A percentile compares a stretch with the other conserved stretches of the same genome.
Conservation (phyloP, 2,797 vertebrate genomes). For the Sebastes nivosus region DNA sequence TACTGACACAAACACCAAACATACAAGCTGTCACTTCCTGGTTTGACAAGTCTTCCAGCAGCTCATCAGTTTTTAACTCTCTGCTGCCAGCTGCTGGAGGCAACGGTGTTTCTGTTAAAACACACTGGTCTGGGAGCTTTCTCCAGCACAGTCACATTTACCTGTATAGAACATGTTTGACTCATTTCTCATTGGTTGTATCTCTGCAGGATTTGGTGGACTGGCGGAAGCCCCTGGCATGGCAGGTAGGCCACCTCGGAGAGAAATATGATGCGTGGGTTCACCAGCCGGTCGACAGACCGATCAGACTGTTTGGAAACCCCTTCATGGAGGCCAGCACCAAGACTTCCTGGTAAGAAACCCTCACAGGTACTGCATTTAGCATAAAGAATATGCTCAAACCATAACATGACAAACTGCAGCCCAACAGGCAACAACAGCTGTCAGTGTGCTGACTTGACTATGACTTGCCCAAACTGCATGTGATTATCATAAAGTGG, state of each 20-base stretch:
- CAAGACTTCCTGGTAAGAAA: conserved; percentile 90
- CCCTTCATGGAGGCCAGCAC: conserved; percentile 90
- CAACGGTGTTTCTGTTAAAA: fast-evolving
- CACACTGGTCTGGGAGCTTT: background rate
- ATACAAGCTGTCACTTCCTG: conserved; percentile 12
- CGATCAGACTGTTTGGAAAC: conserved; percentile 94
- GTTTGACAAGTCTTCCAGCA: background rate
- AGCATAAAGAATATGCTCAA: too few species aligned
- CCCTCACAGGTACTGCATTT: too few species aligned
- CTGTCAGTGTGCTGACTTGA: too few species aligned
- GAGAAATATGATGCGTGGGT: conserved; percentile 98
- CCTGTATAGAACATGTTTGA: background rate
- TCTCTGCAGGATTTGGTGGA: conserved; percentile 92
- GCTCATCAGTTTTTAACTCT: background rate
- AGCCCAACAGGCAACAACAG: too few species aligned
- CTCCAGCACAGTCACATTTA: background rate
- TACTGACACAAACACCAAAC: background rate
- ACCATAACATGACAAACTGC: too few species aligned
- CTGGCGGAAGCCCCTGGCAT: conserved; percentile 94
- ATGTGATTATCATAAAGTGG: too few species aligned
- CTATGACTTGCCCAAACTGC: too few species aligned
- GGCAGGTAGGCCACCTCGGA: conserved; percentile 94
- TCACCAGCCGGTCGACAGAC: conserved; percentile 93
- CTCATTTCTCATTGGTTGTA: background rate
- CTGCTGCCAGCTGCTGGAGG: conserved; percentile 59